Base-by-base conservation (phyloP, 1,140 invertebrate genomes). In the Pseudomyrmex flavicornis region DNA sequence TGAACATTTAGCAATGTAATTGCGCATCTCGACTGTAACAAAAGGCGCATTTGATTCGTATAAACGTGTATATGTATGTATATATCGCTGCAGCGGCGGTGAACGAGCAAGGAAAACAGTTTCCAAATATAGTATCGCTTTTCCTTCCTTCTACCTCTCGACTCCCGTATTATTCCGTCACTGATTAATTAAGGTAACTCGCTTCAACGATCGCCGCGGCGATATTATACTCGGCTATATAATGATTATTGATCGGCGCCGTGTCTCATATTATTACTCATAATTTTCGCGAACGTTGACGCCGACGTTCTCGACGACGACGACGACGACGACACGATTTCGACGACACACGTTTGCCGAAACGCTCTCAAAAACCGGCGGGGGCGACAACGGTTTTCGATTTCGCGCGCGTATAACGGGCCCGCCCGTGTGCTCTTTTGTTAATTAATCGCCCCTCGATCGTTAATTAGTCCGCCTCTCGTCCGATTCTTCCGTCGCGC, bases 131-230 rank as follows among this genome's bases (percentile, higher is more conserved):
- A 72, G 20, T 26, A 26, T 44, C 75, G 48, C 65, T 70, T 66
- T 2, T 59, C 26, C 26, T 3, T 2, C 66, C 20, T n/a, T n/a
- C n/a, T n/a, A n/a, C n/a, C 66, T 35, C 35, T 35, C 35, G 35
- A 12, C 15, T 61, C 66, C 44, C 76, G 50, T 70, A 80, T 80
- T 80, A 72, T 70, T 80, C 66, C 44, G 54, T 72, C 66, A 72
- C 54, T 72, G 66, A 80, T 80, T 80, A 80, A 80, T 80, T 80
- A 80, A 80, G 76, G 66, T 61, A 80, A 61, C 76, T 61, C 76
- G 66, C 66, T 80, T 35, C 10, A 70, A 79, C 54, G 76, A 79
- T 79, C 76, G 54, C 44, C 48, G 70, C 52, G 35, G 35, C 35
- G 35, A 35, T 35, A 35, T 7, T 35, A 35, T n/a, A 50, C 22